These are phyloP conservation scores for Pachyrhynchus sulphureomaculatus DNA, from an alignment of 1,140 invertebrate species.

Conservation along the genomic window DNA sequence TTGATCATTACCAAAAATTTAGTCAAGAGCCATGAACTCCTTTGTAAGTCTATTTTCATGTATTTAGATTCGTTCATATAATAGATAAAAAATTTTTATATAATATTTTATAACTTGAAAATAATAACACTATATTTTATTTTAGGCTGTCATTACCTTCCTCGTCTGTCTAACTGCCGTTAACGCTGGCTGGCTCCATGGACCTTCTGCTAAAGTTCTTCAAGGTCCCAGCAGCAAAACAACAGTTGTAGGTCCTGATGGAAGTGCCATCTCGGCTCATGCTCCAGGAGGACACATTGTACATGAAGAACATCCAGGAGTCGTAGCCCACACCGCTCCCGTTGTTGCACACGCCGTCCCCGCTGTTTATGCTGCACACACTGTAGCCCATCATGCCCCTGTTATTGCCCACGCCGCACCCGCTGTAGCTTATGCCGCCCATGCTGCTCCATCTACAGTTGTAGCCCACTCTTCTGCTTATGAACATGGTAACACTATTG, in stretches of 20 bases:
- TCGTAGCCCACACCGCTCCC: conserved; percentile 5
- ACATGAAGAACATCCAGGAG: conserved; percentile 22
- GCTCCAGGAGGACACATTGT: conserved; percentile 37
- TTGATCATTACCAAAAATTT: conserved; percentile 13
- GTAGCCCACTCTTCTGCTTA: not conserved
- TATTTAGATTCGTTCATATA: no score
- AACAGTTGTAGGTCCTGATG: conserved; percentile 37
- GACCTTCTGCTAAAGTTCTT: conserved; percentile 26
- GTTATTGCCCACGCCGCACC: conserved; percentile 10
- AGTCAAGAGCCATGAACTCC: conserved; percentile 26
- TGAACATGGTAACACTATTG: conserved; percentile 5
- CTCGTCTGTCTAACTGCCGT: conserved; percentile 9
- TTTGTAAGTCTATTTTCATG: conserved; percentile 20
- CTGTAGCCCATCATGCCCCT: no score
- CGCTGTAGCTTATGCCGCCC: conserved; percentile 8
- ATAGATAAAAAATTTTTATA: no score
- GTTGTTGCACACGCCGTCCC: conserved; percentile 6
- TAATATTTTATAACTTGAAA: no score
- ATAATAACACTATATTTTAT: no score
- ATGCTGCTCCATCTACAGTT: conserved; percentile 7
- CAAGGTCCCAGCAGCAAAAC: conserved; percentile 38
- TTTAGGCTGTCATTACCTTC: conserved; percentile 4
- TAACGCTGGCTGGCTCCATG: conserved; percentile 26
- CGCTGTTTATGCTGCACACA: conserved; percentile 7
- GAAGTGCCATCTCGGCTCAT: conserved; percentile 33